These are phyloP conservation scores for Notiomystis cincta DNA, from an alignment of 2,113 vertebrate genomes.

Conservation along the genomic window DNA sequence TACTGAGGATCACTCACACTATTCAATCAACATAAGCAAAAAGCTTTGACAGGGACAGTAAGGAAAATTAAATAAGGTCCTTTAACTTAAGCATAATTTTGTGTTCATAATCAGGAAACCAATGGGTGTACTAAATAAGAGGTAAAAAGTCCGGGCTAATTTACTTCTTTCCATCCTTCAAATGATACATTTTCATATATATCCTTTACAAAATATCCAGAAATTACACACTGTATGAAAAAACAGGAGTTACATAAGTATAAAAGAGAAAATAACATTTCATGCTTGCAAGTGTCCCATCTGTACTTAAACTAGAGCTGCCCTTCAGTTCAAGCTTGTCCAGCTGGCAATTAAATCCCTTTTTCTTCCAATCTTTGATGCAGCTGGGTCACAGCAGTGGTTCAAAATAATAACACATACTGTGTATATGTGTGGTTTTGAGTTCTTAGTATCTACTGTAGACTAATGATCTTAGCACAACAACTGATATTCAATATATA, in stretches of 20 bases:
- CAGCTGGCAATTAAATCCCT: not conserved
- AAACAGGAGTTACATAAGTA: not conserved
- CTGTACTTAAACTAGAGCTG: not conserved
- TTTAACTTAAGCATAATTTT: not conserved
- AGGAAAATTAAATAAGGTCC: not conserved
- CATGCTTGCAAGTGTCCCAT: not conserved
- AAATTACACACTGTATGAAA: not conserved
- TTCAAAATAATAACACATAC: slow-evolving; percentile 12
- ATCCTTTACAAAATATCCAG: not conserved
- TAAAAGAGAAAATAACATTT: not conserved
- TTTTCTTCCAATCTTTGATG: not conserved
- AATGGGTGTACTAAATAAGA: not conserved
- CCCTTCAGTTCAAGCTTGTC: not conserved
- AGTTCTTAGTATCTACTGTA: not conserved
- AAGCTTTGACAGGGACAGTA: not conserved
- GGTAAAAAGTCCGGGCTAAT: not conserved
- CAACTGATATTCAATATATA: not conserved
- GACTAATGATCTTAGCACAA: slow-evolving; percentile 22
- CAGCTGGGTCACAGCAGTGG: not conserved
- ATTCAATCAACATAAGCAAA: not conserved
- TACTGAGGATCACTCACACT: not conserved
- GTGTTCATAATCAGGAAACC: not conserved
- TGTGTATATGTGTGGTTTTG: not conserved
- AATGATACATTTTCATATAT: not conserved
- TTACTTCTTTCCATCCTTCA: not conserved